Base-by-base conservation (phyloP, 2,113 vertebrate species). In the Anhinga anhinga region DNA sequence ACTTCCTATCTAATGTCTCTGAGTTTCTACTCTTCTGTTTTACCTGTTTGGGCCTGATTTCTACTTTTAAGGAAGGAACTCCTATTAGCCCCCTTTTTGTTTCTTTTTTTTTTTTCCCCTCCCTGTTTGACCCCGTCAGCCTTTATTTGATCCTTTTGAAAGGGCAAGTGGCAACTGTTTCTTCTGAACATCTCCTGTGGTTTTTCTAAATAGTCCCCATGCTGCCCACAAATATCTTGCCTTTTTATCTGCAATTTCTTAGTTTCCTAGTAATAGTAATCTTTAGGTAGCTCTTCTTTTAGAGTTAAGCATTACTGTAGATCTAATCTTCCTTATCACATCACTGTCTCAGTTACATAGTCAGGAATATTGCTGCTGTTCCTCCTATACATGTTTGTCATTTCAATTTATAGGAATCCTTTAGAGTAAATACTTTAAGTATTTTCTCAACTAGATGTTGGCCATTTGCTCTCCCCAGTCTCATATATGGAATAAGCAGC, bases 231-330 rank as follows among this genome's bases (percentile, higher is more conserved):
- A 83, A 70, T 38, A 5, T 50, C 29, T 85, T 80, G 21, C 13
- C 25, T 45, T 90, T 96, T 86, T 72, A 53, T 45, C 67, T 92
- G 20, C 8, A 58, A 32, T 49, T 90, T 74, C 67, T 62, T 70
- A 16, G 1, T 77, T 79, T 79, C 23, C 4, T 70, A 70, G 38
- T 55, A 84, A 71, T 62, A 19, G 72, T 67, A 0, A 40, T 58
- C 90, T 87, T 76, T 42, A 88, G 21, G 55, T 34, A 81, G 8
- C 21, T 86, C 18, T 63, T 86, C 13, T 38, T 56, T 61, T 42
- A 83, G 22, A 70, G 15, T 40, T 63, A 47, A 63, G 23, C 18
- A 20, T 66, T 65, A 8, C 14, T 77, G 50, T 42, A 59, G n/a
- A 14, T 96, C 29, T 80, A 23, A 77, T 81, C 29, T 81, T 86